A percentile compares a stretch with the other conserved stretches of the same genome.
phyloP scores from a whole-genome alignment of 2,113 vertebrate genomes.

The Mustelus asterias region DNA sequence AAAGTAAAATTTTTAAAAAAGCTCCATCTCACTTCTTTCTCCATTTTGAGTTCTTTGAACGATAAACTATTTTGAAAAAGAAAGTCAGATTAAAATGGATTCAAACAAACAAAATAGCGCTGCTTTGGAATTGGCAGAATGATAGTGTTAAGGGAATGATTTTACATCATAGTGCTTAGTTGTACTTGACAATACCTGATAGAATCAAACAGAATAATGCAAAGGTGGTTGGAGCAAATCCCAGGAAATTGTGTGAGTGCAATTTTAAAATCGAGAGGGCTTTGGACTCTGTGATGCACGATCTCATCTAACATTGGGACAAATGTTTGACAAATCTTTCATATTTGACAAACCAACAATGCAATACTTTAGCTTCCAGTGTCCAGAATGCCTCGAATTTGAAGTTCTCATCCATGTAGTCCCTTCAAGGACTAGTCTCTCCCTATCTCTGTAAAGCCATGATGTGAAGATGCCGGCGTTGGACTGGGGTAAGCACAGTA shows the following conservation, averaged over 20 bases:
- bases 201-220: constrained; percentile 24
- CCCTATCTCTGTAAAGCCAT: no score
- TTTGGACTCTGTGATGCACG: background rate
- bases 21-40: background rate
- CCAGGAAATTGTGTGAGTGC: background rate
- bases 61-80: background rate
- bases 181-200: background rate
- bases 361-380: background rate
- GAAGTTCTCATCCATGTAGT: background rate
- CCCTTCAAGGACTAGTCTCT: background rate
- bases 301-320: background rate
- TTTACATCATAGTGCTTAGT: background rate
- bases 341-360: background rate
- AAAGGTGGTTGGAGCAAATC: background rate
- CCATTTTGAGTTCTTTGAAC: background rate
- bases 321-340: background rate
- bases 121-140: background rate
- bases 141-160: constrained; percentile 15
- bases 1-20: background rate
- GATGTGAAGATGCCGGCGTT: no score
- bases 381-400: background rate
- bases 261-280: background rate
- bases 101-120: background rate
- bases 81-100: background rate
- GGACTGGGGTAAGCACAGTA: no score